Evolutionary conservation across 2,113 vertebrate genomes (phyloP).

Genomic region (Pontoporia blainvillei): DNA sequence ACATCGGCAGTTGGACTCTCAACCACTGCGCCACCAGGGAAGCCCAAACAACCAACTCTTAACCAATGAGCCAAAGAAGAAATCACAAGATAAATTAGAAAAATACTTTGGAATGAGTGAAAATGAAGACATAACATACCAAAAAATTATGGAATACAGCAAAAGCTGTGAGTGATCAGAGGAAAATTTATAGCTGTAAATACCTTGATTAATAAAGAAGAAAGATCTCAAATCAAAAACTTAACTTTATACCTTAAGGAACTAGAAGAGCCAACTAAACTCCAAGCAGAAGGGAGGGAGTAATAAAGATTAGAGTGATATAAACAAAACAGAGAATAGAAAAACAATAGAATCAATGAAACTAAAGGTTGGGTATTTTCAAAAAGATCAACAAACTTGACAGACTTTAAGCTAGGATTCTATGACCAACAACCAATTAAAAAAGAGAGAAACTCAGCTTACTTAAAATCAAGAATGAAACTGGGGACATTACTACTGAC

Average conservation of each 20-base stretch:
- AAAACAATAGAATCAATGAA: not conserved
- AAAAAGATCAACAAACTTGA: not conserved
- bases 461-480: slow-evolving; percentile 1
- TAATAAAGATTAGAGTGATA: not conserved
- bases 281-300: not conserved
- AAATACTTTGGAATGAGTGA: not conserved
- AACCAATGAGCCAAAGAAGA: not conserved
- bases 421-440: too few relatives aligned
- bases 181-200: not conserved
- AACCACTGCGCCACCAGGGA: too few relatives aligned
- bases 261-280: not conserved
- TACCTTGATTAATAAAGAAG: not conserved
- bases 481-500: not conserved
- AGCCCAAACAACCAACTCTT: not conserved
- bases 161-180: not conserved
- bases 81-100: not conserved
- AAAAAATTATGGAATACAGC: not conserved
- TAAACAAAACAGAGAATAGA: not conserved
- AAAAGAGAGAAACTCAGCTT: not conserved
- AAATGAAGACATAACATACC: not conserved
- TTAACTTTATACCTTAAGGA: not conserved
- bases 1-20: too few relatives aligned
- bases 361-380: not conserved
- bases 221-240: not conserved
- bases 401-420: not conserved